Base-by-base conservation (phyloP, 1,140 invertebrate genomes). In the Diorhabda elongata region DNA sequence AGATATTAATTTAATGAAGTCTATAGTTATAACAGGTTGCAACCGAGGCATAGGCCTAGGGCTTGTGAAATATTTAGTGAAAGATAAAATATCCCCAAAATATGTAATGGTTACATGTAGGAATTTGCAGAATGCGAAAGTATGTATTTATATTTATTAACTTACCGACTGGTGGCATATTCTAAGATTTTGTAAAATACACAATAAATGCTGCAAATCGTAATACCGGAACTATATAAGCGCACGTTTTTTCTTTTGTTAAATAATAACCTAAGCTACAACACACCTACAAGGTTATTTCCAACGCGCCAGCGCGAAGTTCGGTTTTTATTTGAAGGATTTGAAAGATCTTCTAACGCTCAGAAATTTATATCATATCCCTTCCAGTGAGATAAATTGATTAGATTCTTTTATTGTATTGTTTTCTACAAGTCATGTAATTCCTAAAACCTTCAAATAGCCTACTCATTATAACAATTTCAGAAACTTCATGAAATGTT, bases 1-100 rank as follows among this genome's bases (percentile, higher is more conserved):
- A 26, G 1, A 26, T 26, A 26, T 26, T 26, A 26, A 26, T 26
- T 52, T 52, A 72, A 92, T 93, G 90, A 90, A 87, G 71, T 91
- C 91, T 47, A 87, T 95, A 72, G 82, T 97, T 69, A 89, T 96
- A 68, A 97, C 94, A 5, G 95, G 95, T 41, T 91, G 91, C 63
- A 96, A 95, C 79, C 87, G 95, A 56, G 95, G 95, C 2, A 81
- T 97, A 59, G 95, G 95, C 11, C 82, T 96, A 45, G 93, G 93
- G 60, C 83, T 97, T 65, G 88, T 95, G 2, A 92, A 90, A 82
- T 85, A 90, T 79, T 75, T 93, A 42, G 68, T 82, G 3, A 74
- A 80, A 57, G 75, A 82, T 2, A 73, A 81, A 43, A 84, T 84
- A 69, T 82, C 85, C 26, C 87, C 89, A 45, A 80, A 87, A 77